Conservation (phyloP, 2,888 invertebrate genomes). For the Mantis religiosa region DNA sequence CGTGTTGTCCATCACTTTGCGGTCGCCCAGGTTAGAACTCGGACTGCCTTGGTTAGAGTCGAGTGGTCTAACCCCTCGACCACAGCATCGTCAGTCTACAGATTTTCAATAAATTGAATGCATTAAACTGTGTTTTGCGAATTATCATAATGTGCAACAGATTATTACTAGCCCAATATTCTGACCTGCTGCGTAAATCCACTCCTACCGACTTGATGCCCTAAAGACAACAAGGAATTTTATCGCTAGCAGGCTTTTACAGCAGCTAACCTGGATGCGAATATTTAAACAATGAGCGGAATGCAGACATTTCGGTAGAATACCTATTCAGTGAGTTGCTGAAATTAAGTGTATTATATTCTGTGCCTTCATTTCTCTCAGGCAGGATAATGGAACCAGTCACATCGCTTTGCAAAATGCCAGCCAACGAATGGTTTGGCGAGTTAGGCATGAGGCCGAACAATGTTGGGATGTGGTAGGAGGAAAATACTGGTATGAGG, state of each 20-base stretch:
- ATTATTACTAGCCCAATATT: not conserved
- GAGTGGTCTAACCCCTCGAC: no score
- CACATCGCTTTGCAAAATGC: not conserved
- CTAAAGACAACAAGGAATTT: not conserved
- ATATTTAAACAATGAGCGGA: not conserved
- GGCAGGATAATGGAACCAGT: not conserved
- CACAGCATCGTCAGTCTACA: no score
- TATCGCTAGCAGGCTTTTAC: not conserved
- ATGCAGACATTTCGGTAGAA: not conserved
- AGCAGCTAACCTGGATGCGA: not conserved
- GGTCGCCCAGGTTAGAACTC: no score
- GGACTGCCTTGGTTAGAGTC: no score
- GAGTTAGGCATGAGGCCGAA: not conserved
- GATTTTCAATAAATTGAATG: no score
- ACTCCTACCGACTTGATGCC: not conserved
- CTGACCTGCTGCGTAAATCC: not conserved
- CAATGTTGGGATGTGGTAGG: not conserved
- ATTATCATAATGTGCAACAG: not conserved
- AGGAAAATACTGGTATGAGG: not conserved
- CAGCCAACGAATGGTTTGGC: not conserved
- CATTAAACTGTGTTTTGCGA: no score
- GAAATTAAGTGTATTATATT: not conserved
- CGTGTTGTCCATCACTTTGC: no score
- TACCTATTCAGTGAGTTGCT: not conserved
- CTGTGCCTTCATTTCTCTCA: not conserved